Evolutionary conservation across 2,888 invertebrate species (phyloP).

Genomic region (Campoplex capitator): DNA sequence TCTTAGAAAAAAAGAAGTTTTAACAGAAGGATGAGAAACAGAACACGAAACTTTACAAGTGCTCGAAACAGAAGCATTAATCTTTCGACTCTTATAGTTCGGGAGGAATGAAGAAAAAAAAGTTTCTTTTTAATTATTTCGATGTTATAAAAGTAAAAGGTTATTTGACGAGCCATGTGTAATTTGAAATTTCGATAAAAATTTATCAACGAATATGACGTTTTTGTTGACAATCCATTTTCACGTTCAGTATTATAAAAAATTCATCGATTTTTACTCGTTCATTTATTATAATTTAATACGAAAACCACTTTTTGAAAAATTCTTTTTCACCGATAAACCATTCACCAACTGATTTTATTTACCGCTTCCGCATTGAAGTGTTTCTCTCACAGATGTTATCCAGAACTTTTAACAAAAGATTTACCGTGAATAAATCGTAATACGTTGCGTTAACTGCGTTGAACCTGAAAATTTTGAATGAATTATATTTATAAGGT

Average conservation of each 20-base stretch:
- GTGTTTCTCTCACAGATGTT: constrained; percentile 8
- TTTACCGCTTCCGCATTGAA: constrained; percentile 2
- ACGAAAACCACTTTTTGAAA: neutral
- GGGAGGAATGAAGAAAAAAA: constrained; percentile 3
- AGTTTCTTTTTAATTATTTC: neutral
- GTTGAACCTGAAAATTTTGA: constrained; percentile 19
- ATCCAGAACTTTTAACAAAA: constrained; percentile 7
- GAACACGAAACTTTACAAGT: constrained; percentile 33
- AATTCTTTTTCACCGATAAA: constrained; percentile 5
- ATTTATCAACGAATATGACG: too few species aligned
- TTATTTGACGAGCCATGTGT: neutral
- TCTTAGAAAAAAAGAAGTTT: constrained; percentile 34
- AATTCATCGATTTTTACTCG: too few species aligned
- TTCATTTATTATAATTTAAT: neutral
- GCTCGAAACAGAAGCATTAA: constrained; percentile 26
- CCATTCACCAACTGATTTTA: neutral
- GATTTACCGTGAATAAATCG: constrained; percentile 1
- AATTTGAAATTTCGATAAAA: neutral
- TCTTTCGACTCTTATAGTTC: constrained; percentile 2
- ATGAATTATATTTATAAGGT: constrained; percentile 32
- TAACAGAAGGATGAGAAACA: constrained; percentile 50
- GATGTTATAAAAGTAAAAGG: neutral
- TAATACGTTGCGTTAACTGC: constrained; percentile 10
- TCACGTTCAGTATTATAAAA: neutral
- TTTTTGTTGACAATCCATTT: neutral